Evolutionary conservation across 1,140 invertebrate genomes (phyloP), one percentile per base, ranked within the genome.

Genomic region (Conopomorpha cramerella): DNA sequence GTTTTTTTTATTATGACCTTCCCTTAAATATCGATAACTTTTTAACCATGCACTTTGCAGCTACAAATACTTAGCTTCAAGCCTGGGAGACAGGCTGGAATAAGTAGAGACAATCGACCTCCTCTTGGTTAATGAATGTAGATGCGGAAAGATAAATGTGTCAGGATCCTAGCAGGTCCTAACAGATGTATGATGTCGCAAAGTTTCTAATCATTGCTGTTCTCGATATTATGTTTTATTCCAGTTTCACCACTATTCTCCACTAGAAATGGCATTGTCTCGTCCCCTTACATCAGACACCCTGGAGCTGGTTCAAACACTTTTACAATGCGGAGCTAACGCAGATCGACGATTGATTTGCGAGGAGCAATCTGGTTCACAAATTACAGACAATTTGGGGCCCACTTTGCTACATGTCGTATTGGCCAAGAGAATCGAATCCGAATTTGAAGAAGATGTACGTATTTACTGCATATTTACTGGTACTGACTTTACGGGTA

Each of bases 231-330:
- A n/a, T n/a, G n/a, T 30, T 7, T 4, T n/a, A 12, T 34, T 23
- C 23, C 41, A 68, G 64, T n/a, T 44, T 16, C 35, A 41, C 3
- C 39, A 38, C 3, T 73, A 80, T 35, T 56, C 61, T 15, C 39
- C 65, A 28, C 43, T 82, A 32, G 78, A 80, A 32, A 41, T 81
- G 17, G 50, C 70, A 6, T 46, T 70, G 31, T 67, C 67, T 10
- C 46, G 59, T 16, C 55, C 46, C 14, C 55, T 67, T 19, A 50
- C 51, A 10, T 11, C 43, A 12, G 49, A 64, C 10, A 72, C 68
- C 37, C 37, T 68, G 1, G 46, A 68, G 18, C 56, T 80, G 8
- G 52, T 70, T 13, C 46, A 39, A 26, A 36, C 52, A 1, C 37
- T 82, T 14, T 45, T 80, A 8, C 45, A 72, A 43, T 48, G 50